Evolutionary conservation across 92 coral and sea anemone genomes (phyloP).

Genomic region (Palythoa grandiflora): DNA sequence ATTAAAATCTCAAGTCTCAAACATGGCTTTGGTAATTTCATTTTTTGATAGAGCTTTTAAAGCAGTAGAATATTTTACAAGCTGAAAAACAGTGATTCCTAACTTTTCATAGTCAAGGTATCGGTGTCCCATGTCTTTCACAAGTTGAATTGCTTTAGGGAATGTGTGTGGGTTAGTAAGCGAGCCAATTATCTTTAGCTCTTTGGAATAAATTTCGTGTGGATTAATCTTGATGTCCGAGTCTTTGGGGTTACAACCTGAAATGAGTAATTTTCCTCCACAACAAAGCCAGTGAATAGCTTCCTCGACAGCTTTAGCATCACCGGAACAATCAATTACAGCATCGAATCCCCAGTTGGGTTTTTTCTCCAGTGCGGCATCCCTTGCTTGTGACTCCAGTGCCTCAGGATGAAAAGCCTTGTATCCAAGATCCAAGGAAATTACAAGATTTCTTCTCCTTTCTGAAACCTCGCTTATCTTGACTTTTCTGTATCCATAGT

Average conservation of each 20-base stretch:
- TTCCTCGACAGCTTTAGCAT: slow-evolving; percentile 75
- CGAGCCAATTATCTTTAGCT: slow-evolving; percentile 85
- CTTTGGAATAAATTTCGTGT: slow-evolving; percentile 74
- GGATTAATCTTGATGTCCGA: slow-evolving; percentile 84
- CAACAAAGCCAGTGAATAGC: slow-evolving; percentile 81
- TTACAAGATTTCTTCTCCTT: slow-evolving; percentile 80
- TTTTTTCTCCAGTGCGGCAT: slow-evolving; percentile 58
- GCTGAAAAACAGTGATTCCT: slow-evolving; percentile 81
- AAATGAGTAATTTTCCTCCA: slow-evolving; percentile 88
- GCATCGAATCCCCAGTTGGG: slow-evolving; percentile 91
- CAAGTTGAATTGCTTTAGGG: slow-evolving; percentile 90
- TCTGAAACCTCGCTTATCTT: slow-evolving; percentile 86
- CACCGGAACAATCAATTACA: slow-evolving; percentile 86
- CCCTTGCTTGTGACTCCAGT: slow-evolving; percentile 63
- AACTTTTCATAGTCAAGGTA: slow-evolving; percentile 85
- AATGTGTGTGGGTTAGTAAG: slow-evolving; percentile 88
- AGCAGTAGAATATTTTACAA: slow-evolving; percentile 81
- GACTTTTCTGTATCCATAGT: slow-evolving; percentile 93
- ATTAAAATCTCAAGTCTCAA: slow-evolving; percentile 68
- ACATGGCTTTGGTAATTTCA: slow-evolving; percentile 86
- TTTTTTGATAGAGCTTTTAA: slow-evolving; percentile 74
- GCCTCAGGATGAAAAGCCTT: slow-evolving; percentile 81
- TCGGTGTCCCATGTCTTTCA: slow-evolving; percentile 84
- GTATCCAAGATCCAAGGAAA: slow-evolving; percentile 76
- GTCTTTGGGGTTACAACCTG: slow-evolving; percentile 88